Base-by-base conservation (phyloP, 2,797 vertebrate genomes). In the Acanthornis magna region DNA sequence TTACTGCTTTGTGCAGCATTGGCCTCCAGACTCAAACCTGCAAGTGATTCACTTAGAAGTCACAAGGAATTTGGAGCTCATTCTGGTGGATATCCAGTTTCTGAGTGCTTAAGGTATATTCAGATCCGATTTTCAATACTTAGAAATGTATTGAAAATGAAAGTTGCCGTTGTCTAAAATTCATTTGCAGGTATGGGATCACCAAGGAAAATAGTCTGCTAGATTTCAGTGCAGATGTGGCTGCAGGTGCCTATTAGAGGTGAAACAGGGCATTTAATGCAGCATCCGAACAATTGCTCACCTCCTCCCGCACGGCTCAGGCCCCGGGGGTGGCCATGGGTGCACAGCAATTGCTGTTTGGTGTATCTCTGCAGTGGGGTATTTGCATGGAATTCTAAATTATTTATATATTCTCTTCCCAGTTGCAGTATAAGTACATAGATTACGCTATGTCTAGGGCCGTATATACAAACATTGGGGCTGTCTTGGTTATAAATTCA, bases 401-500 rank as follows among this genome's bases (percentile, higher is more conserved):
- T 34, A 50, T 65, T 51, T 48, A 50, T 29, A 12, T 32, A 22
- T 76, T 85, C n/a, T 34, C 38, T 60, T 60, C 66, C 54, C 65
- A 47, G 21, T 0, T 72, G 63, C n/a, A 58, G 17, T 27, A 15
- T 34, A 54, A 78, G 55, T 30, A 60, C 34, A n/a, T 32, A 43
- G 85, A 65, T 88, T 73, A 82, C 82, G 34, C 51, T 12, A 3
- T 77, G 29, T 73, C 53, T 66, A 21, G 51, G 43, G 61, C 21
- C 26, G 21, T 43, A 30, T 8, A 32, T 19, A 50, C 3, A 7
- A 62, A 79, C 76, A 85, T 11, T 82, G 63, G 62, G 51, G 30
- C 54, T 87, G 36, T 62, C 55, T 73, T n/a, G 4, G n/a, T 75
- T 89, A 7, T 82, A 73, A 95, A 91, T 93, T 95, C 72, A 40